Percentiles rank a stretch among this genome's conserved stretches.
phyloP scores from a whole-genome alignment of 2,113 vertebrate genomes.

The Callipepla squamata region DNA sequence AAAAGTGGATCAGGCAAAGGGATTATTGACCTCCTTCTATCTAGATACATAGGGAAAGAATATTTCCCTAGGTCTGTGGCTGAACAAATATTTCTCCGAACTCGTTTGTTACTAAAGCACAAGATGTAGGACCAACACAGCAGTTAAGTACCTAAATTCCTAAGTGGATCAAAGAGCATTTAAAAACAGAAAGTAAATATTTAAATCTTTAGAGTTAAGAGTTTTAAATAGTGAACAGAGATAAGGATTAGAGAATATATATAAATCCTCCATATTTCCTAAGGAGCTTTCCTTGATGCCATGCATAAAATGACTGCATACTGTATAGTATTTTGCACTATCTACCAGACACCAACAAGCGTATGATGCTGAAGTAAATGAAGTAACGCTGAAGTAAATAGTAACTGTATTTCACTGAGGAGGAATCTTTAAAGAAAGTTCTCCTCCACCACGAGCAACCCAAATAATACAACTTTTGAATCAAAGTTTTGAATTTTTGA shows the following conservation, averaged over 20 bases:
- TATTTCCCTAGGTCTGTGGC: not conserved
- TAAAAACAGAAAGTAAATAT: constrained; percentile 5
- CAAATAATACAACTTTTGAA: not conserved
- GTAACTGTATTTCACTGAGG: not conserved
- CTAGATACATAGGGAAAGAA: not conserved
- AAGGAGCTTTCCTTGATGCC: constrained; percentile 30
- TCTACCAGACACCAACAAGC: not conserved
- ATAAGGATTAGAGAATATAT: constrained; percentile 1
- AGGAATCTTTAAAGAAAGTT: not conserved
- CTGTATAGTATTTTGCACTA: not conserved
- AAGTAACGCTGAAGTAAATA: not conserved
- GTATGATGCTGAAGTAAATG: not conserved
- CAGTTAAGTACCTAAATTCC: not conserved
- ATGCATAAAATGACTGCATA: not conserved
- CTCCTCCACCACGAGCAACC: not conserved
- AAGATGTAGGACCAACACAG: not conserved
- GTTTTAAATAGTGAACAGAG: not conserved
- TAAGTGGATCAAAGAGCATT: constrained; percentile 1
- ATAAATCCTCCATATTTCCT: constrained; percentile 14
- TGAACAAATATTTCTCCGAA: not conserved
- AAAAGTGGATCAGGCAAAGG: not conserved
- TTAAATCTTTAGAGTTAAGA: constrained; percentile 10
- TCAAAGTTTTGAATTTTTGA: rapidly evolving
- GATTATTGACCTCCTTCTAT: not conserved
- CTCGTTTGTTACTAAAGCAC: not conserved